These are phyloP conservation scores for Furcifer pardalis DNA, from an alignment of 2,797 vertebrate genomes.

Conservation along the genomic window DNA sequence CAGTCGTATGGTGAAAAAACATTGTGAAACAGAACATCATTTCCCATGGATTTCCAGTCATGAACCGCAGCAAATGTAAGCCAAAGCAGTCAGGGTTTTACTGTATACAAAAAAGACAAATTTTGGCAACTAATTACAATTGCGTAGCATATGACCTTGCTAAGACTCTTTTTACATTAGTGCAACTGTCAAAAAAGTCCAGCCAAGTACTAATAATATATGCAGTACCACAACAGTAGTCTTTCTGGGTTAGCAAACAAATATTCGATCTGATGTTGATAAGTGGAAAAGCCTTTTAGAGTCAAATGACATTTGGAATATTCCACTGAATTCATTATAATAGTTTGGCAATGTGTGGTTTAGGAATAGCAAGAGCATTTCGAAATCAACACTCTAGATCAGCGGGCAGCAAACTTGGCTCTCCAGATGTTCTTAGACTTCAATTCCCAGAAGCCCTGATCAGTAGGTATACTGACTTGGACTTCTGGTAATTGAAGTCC, in stretches of 20 bases:
- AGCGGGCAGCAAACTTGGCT: no score
- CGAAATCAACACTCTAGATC: not conserved
- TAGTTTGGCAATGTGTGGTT: not conserved
- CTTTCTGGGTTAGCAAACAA: not conserved
- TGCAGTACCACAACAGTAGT: not conserved
- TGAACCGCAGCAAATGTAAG: no score
- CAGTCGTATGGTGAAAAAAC: no score
- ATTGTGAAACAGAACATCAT: no score
- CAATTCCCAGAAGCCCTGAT: no score
- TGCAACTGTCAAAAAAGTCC: not conserved
- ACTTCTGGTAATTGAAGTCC: no score
- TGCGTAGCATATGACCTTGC: not conserved
- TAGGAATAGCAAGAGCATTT: not conserved
- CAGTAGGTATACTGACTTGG: no score
- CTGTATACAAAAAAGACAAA: not conserved
- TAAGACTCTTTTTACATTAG: not conserved
- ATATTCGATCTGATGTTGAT: not conserved
- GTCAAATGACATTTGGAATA: not conserved
- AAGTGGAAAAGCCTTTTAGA: not conserved
- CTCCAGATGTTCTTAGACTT: no score
- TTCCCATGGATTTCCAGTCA: no score
- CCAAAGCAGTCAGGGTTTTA: not conserved
- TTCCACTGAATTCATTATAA: not conserved
- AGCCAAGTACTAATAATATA: constrained; percentile 4
- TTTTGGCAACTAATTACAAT: not conserved